Conservation (phyloP, 2,113 vertebrate genomes). For the sheep (Ovis aries) region ARS-UI_Ramb_v3.0 NC_056060.1:53645001-53645500, state of each 20-base stretch:
- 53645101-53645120: not conserved
- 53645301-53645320: not conserved
- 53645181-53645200: not conserved
- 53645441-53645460: not conserved
- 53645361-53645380: not conserved
- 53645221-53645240: not conserved
- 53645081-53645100: not conserved
- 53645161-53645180: not conserved
- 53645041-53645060: not conserved
- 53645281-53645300: not conserved
- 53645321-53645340: not conserved
- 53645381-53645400: not conserved
- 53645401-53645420: not conserved
- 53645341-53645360: not conserved
- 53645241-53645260: not conserved
- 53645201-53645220: not conserved
- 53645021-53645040: not conserved
- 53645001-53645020: not conserved
- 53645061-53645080: not conserved
- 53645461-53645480: not conserved
- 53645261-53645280: not conserved
- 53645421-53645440: not conserved
- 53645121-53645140: not conserved
- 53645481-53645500: constrained; percentile 30
- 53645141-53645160: not conserved